A percentile compares a stretch with the other conserved stretches of the same genome.
Conservation (phyloP, 2,113 vertebrate genomes). For the Picathartes gymnocephalus region DNA sequence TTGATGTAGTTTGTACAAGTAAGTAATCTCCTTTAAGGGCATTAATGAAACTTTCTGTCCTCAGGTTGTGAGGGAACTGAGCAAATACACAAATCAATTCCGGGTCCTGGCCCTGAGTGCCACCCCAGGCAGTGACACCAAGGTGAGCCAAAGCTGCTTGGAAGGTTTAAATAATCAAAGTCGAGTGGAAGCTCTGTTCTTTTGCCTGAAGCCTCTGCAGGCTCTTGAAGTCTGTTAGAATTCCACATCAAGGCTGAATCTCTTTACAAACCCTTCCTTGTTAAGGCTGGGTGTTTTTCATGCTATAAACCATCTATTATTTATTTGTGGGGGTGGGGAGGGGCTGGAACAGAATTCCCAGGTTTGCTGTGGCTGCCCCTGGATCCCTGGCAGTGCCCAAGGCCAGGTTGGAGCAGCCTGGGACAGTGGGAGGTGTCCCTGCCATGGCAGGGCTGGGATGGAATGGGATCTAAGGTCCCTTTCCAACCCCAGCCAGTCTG, state of each 20-base stretch:
- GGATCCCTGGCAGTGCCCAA: neutral
- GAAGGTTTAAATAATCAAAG: rapidly evolving
- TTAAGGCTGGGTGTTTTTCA: neutral
- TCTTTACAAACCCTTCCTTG: rapidly evolving
- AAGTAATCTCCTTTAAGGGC: neutral
- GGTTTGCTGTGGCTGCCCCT: neutral
- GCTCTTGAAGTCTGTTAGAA: neutral
- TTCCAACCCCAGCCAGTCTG: neutral
- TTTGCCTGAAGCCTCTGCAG: neutral
- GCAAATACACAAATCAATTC: conserved; percentile 84
- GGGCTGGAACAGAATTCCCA: neutral
- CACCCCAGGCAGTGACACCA: conserved; percentile 90
- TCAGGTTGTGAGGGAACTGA: conserved; percentile 88
- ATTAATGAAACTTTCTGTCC: neutral
- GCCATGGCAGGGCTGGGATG: neutral
- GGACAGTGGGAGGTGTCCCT: neutral
- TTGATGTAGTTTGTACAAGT: neutral
- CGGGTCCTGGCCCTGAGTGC: conserved; percentile 92
- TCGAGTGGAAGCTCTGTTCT: neutral
- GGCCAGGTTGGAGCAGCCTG: neutral
- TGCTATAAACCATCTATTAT: rapidly evolving
- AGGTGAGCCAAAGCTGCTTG: conserved; percentile 65
- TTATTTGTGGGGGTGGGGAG: neutral
- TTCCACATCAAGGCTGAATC: too few species aligned
- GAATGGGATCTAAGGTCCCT: neutral